Evolutionary conservation across 2,888 invertebrate species (phyloP), one percentile per base, ranked within the genome.

Genomic region (Synergus gifuensis): DNA sequence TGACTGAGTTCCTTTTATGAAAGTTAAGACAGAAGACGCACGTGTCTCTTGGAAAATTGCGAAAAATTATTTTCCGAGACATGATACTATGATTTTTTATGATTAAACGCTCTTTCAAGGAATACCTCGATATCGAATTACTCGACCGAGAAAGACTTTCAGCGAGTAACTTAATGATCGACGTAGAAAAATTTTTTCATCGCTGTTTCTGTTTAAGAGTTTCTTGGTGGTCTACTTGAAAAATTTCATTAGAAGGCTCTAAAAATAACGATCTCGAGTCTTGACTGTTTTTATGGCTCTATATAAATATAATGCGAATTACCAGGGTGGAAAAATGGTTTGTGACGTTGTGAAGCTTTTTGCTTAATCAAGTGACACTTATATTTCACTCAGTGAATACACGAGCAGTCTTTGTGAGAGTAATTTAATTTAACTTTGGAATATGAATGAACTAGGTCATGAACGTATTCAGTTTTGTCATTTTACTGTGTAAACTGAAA

Each of bases 361-460:
- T 22, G 22, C 69, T 36, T 36, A 54, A 73, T 49, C 49, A 69
- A 49, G 49, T 69, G 36, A 16, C 36, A 40, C 73, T 73, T 54
- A 49, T 28, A 49, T 49, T 49, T 49, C 46, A 73, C 36, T 73
- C n/a, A 73, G 73, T 28, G 54, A 54, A n/a, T 54, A 73, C 40
- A 73, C 49, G 73, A 18, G 36, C 16, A 58, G n/a, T 36, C 36
- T 28, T 54, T 73, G 54, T 73, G 40, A 44, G 40, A 54, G 73
- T 36, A 73, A 73, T 73, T 73, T 73, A 40, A 54, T 73, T 49
- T n/a, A 73, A 54, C 36, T 40, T 54, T 73, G 16, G 28, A 36
- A 69, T 46, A 49, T 22, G 49, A 73, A 54, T 28, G 28, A 73
- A 73, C 28, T 54, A 11, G 54, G 69, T 73, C 69, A 73, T 28